phyloP scores from a whole-genome alignment of 2,113 vertebrate species.

The Coryphaenoides rupestris region DNA sequence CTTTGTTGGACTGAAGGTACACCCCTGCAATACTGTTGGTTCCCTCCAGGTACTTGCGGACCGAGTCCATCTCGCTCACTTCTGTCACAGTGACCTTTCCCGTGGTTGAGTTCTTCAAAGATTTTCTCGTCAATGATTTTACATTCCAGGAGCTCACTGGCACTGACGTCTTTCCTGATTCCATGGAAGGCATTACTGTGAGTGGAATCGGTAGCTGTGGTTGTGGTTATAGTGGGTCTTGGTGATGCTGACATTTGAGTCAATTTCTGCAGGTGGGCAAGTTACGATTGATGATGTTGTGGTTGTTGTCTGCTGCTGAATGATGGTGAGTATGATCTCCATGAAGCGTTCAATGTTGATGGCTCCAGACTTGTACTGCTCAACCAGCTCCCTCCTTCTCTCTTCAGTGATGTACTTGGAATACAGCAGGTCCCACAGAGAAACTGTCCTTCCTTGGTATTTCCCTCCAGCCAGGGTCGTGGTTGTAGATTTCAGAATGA shows the following conservation, averaged over 20 bases:
- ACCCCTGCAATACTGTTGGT: slow-evolving; percentile 75
- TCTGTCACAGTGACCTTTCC: slow-evolving; percentile 66
- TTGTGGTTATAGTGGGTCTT: slow-evolving; percentile 74
- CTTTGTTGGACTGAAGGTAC: slow-evolving; percentile 68
- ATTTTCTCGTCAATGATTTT: slow-evolving; percentile 68
- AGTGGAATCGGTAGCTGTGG: slow-evolving; percentile 41
- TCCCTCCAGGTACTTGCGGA: slow-evolving; percentile 71
- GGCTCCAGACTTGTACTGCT: slow-evolving; percentile 56
- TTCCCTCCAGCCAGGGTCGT: slow-evolving; percentile 64
- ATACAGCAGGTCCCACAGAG: slow-evolving; percentile 77
- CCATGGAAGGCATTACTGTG: slow-evolving; percentile 64
- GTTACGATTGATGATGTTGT: slow-evolving; percentile 7
- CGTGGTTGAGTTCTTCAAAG: slow-evolving; percentile 58
- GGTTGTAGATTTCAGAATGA: slow-evolving; percentile 53
- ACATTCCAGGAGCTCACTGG: slow-evolving; percentile 63
- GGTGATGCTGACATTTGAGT: slow-evolving; percentile 64
- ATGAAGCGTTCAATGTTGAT: slow-evolving; percentile 54
- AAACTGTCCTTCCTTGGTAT: slow-evolving; percentile 65
- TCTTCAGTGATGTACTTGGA: slow-evolving; percentile 73
- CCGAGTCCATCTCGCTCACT: slow-evolving; percentile 62
- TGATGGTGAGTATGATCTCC: slow-evolving; percentile 63
- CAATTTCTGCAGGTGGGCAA: slow-evolving; percentile 38
- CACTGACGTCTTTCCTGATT: slow-evolving; percentile 72
- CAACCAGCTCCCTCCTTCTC: slow-evolving; percentile 66
- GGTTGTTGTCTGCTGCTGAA: slow-evolving; percentile 28